These are phyloP conservation scores for Cataglyphis albicans DNA, from an alignment of 2,888 invertebrate genomes.

Conservation along the genomic window DNA sequence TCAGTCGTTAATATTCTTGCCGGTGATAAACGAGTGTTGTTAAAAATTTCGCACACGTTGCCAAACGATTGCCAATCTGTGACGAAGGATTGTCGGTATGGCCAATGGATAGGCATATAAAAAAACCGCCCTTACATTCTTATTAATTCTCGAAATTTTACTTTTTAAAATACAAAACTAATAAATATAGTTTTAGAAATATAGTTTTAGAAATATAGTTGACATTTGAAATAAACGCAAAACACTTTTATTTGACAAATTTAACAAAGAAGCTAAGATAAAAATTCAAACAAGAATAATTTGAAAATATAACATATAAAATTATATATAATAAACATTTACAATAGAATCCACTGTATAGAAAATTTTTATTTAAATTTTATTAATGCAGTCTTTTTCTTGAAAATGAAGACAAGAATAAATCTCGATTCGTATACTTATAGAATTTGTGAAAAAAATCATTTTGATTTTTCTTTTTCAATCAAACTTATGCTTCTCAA, in stretches of 20 bases:
- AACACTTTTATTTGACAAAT: not conserved
- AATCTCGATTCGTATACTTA: not conserved
- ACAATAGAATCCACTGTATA: not conserved
- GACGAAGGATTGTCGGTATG: constrained; percentile 58
- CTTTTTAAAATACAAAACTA: not conserved
- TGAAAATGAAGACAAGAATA: not conserved
- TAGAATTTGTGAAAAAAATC: not conserved
- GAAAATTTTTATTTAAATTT: not conserved
- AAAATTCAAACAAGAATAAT: not conserved
- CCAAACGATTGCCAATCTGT: constrained; percentile 15
- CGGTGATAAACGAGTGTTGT: not conserved
- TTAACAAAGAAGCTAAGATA: not conserved
- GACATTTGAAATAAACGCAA: not conserved
- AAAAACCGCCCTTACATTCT: not conserved
- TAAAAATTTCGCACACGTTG: not conserved
- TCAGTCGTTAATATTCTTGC: not conserved
- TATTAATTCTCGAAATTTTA: constrained; percentile 13
- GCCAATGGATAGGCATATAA: constrained; percentile 38
- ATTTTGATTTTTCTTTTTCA: not conserved
- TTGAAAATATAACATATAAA: not conserved
- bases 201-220: not conserved
- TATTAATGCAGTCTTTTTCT: not conserved
- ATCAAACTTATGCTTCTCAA: not conserved
- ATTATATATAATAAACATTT: not conserved
- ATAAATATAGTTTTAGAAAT: not conserved